Base-by-base conservation (phyloP, 2,797 vertebrate genomes). In the Argentina silus region DNA sequence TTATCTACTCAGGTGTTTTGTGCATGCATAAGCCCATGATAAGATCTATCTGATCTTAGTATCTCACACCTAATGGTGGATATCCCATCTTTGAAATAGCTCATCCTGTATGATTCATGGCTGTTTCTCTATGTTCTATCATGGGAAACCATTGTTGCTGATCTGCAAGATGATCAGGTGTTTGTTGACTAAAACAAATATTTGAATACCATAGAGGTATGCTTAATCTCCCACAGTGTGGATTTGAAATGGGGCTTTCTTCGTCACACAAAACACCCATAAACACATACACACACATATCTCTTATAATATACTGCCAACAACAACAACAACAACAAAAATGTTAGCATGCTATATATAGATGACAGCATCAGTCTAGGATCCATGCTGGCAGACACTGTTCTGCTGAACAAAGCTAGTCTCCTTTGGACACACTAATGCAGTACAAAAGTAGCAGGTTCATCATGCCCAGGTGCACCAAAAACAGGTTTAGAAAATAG, bases 11-110 rank as follows among this genome's bases (percentile, higher is more conserved):
- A 45, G 21, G 8, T 70, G 10, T 36, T 36, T 36, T 64, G 51
- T 66, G 10, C 19, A 45, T 72, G 67, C 67, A 71, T 74, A 78
- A 67, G 68, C 47, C 55, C 36, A 43, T 51, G 70, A 81, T 84
- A 57, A 73, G 65, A 74, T 77, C 50, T 70, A 76, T 77, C 50
- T 70, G 60, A 7, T 45, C 9, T 44, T 72, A n/a, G 63, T 72
- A 71, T 17, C 57, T 36, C 61, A 3, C 12, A 15, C n/a, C 23
- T 67, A 14, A 55, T 51, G 23, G 50, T 2, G 44, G n/a, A 45
- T 15, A n/a, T 60, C 44, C 63, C 55, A 55, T 72, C 61, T 27
- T 15, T 45, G 21, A 47, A 57, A 70, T 53, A 65, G 45, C 70
- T 69, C 27, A 36, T 4, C 51, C 51, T 53, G 51, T n/a, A 15